Conservation (phyloP, 2,113 vertebrate species). For the Larimichthys crocea region DNA sequence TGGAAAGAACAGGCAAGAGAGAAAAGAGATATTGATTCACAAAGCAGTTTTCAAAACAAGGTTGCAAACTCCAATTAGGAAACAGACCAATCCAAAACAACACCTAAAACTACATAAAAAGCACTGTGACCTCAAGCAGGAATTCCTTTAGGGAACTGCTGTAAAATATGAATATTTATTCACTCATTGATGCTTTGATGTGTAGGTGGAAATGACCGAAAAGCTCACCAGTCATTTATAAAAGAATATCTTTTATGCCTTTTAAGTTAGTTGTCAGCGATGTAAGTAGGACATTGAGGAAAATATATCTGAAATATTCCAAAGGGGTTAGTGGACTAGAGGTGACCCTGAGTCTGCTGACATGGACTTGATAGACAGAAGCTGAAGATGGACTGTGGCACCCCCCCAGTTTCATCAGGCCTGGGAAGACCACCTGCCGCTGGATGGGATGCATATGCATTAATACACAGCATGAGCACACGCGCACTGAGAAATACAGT, state of each 20-base stretch:
- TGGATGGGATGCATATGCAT: slow-evolving; percentile 74
- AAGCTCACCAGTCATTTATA: background rate
- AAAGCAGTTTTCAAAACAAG: slow-evolving; percentile 55
- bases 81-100: slow-evolving; percentile 39
- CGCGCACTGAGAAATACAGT: slow-evolving; percentile 15
- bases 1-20: slow-evolving; percentile 32
- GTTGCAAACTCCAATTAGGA: slow-evolving; percentile 44
- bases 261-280: background rate
- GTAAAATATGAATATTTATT: background rate
- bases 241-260: background rate
- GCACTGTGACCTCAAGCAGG: background rate
- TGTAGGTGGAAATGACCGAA: background rate
- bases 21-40: slow-evolving; percentile 53
- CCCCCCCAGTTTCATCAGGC: slow-evolving; percentile 43
- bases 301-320: background rate
- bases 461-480: slow-evolving; percentile 46
- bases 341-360: slow-evolving; percentile 68
- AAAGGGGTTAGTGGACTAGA: slow-evolving; percentile 35
- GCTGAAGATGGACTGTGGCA: slow-evolving; percentile 48
- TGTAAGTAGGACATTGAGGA: background rate
- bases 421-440: slow-evolving; percentile 64
- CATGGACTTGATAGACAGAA: slow-evolving; percentile 61
- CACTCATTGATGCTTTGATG: background rate
- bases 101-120: slow-evolving; percentile 17
- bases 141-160: background rate